Base-by-base conservation (phyloP, 2,797 vertebrate species). In the Craterocephalus amniculus region DNA sequence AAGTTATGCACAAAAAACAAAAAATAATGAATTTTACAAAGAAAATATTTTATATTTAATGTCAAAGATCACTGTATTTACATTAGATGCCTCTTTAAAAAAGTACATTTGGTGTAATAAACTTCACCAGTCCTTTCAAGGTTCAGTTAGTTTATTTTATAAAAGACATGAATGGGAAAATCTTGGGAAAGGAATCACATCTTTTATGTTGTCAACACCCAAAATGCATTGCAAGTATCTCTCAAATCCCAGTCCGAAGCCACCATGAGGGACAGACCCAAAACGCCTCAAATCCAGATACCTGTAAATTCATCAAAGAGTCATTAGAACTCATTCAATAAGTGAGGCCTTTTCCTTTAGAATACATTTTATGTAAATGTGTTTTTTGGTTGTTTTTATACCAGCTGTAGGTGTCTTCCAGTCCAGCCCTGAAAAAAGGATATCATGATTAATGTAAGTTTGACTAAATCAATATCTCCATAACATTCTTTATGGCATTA, bases 191-290 rank as follows among this genome's bases (percentile, higher is more conserved):
- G 98, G 97, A 88, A 97, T 96, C 29, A 96, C 96, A 76, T 99
- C 98, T 90, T 96, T 99, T 88, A 99, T 99, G 84, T 97, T 99
- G 74, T 97, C 94, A 18, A 97, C 93, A 83, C 98, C 98, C 57
- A 99, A 86, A 86, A 99, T 85, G 88, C 95, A 98, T 27, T 97
- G 98, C 78, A 99, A 89, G 87, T 96, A 99, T 75, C 98, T 94
- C 84, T 99, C 98, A 88, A 99, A 99, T 51, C 98, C 98, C 95
- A 99, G 94, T 62, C 98, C 98, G 51, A 99, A 99, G 66, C 98
- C 98, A 62, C 97, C 98, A 0, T 99, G 98, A 65, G 98, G 97
- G 74, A 95, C 95, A 0, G 97, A 96, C 71, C 98, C 98, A 58
- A 96, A 98, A 49, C 92, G 94, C 70, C 97, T 95, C 83, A 99